Evolutionary conservation across 1,140 invertebrate genomes (phyloP).

Genomic region (Aculops lycopersici): DNA sequence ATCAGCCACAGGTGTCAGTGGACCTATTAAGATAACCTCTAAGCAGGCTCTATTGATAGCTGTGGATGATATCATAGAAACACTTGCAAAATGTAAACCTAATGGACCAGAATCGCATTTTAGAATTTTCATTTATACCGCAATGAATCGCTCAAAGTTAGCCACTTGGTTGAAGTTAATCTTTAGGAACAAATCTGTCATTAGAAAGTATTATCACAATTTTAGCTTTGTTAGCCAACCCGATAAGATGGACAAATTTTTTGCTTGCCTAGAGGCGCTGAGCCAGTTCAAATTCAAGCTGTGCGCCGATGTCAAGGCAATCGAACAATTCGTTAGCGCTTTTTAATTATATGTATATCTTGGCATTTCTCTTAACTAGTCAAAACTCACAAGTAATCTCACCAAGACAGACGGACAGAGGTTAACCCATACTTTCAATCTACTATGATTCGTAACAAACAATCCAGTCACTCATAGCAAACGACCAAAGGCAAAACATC

Average conservation of each 20-base stretch:
- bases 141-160: constrained; percentile 62
- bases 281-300: no score
- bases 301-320: no score
- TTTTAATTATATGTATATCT: no score
- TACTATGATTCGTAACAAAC: no score
- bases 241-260: constrained; percentile 20
- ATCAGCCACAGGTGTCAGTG: constrained; percentile 8
- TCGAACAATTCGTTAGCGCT: no score
- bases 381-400: no score
- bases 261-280: no score
- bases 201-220: constrained; percentile 60
- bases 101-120: constrained; percentile 81
- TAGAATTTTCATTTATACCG: constrained; percentile 85
- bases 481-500: no score
- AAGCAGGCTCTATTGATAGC: constrained; percentile 66
- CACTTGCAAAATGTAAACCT: constrained; percentile 63
- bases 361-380: no score
- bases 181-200: constrained; percentile 48
- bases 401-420: no score
- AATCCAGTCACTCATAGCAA: no score
- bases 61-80: constrained; percentile 63
- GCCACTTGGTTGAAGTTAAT: constrained; percentile 72
- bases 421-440: no score
- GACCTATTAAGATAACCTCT: constrained; percentile 35
- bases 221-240: constrained; percentile 86